Percentiles rank a stretch among this genome's conserved stretches.
Evolutionary conservation across 2,113 vertebrate species (phyloP).

Genomic region (Petaurus breviceps): DNA sequence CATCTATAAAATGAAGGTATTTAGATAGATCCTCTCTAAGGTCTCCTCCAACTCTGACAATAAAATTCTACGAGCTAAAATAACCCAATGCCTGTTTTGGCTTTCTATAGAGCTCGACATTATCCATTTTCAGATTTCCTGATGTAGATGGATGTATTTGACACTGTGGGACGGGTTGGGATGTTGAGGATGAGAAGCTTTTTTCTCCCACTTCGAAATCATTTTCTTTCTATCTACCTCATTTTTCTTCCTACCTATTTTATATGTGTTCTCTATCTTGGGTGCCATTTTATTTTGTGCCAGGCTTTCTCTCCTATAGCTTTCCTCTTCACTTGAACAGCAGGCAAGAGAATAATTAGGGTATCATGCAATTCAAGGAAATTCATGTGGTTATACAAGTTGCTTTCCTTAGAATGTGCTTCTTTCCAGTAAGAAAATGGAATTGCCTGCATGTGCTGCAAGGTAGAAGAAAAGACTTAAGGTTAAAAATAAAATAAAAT

Average conservation of each 20-base stretch:
- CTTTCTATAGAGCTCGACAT: conserved; percentile 23
- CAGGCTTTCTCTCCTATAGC: conserved; percentile 61
- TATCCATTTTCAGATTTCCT: conserved; percentile 36
- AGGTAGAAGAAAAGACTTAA: conserved; percentile 14
- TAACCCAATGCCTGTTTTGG: neutral
- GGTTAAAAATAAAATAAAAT: neutral
- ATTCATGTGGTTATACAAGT: conserved; percentile 37
- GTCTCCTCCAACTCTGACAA: neutral
- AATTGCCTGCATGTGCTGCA: conserved; percentile 10
- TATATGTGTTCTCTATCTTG: conserved; percentile 19
- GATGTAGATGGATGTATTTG: conserved; percentile 34
- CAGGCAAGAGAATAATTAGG: conserved; percentile 71
- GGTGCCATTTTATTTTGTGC: conserved; percentile 42
- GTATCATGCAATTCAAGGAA: conserved; percentile 61
- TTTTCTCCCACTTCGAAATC: conserved; percentile 40
- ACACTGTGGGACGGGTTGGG: neutral
- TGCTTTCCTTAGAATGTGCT: conserved; percentile 56
- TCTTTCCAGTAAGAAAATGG: conserved; percentile 50
- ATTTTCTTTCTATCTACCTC: neutral
- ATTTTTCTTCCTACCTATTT: conserved; percentile 24
- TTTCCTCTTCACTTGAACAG: conserved; percentile 73
- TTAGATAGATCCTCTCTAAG: neutral
- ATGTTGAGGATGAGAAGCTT: neutral
- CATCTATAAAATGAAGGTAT: neutral
- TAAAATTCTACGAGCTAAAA: neutral